Evolutionary conservation across 2,888 invertebrate genomes (phyloP), one percentile per base, ranked within the genome.

Genomic region (Lepidonotus clava): DNA sequence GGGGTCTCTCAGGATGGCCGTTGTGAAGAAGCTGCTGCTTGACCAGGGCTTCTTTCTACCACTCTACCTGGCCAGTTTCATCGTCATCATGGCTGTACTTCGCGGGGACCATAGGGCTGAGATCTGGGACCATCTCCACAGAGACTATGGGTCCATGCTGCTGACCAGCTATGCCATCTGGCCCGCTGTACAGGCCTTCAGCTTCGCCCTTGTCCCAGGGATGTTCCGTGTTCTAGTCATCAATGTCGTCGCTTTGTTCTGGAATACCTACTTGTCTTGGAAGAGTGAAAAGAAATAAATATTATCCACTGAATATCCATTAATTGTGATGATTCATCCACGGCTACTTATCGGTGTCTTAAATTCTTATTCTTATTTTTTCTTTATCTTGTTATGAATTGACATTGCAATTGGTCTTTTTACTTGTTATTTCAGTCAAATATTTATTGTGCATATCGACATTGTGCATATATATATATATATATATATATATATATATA

Each of bases 121-220:
- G 32, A 84, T 88, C 34, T 36, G 36, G 24, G 71, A 56, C 32
- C 71, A 88, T 34, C 34, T 89, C 40, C 41, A 46, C 21, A 21
- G 71, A 34, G 89, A 89, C 83, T 88, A 53, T 71, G 61, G 28
- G 14, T 77, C 83, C 5, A 80, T 87, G 76, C 36, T 89, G 34
- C 18, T 86, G 36, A 71, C 85, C 41, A 89, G 88, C 71, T 89
- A 89, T 56, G n/a, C 93, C 91, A 84, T 96, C 40, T 98, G 97
- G 97, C 97, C 97, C 1, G 95, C 96, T 91, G 97, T 97, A 0
- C 98, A 98, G 93, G 91, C 97, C 61, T 92, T 96, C 0, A 98
- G 98, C 94, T 98, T 98, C 94, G 96, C 96, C 90, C 94, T 96
- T 89, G 95, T 97, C 86, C 98, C 98, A 8, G 94, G 97, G 41